These are phyloP conservation scores for Phalacrocorax brasilianus DNA, from an alignment of 2,113 vertebrate genomes.

Conservation along the genomic window DNA sequence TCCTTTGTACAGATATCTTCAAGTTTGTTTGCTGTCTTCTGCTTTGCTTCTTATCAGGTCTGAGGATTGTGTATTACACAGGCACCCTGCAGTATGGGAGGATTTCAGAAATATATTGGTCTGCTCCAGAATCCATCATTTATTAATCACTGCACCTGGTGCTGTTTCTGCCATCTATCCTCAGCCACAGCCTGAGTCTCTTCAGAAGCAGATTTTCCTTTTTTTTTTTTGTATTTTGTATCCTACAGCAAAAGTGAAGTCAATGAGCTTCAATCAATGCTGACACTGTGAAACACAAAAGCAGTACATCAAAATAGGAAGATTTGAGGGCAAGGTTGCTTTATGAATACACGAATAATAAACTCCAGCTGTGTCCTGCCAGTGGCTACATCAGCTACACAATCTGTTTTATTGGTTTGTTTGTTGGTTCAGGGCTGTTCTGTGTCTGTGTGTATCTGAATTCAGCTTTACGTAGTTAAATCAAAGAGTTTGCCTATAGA, in stretches of 20 bases:
- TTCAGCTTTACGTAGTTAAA: not conserved
- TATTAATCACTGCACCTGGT: not conserved
- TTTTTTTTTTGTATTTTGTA: not conserved
- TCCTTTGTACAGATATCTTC: not conserved
- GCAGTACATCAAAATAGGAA: slow-evolving; percentile 1
- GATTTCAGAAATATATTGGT: not conserved
- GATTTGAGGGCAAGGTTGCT: slow-evolving; percentile 6
- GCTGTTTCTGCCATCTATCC: not conserved
- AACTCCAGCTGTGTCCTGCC: slow-evolving; percentile 38
- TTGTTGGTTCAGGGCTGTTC: not conserved
- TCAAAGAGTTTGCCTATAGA: not conserved
- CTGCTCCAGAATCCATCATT: not conserved
- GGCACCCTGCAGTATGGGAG: rapidly evolving
- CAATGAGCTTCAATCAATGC: slow-evolving; percentile 34
- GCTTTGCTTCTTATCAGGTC: not conserved
- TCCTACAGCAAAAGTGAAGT: slow-evolving; percentile 2
- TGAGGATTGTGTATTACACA: not conserved
- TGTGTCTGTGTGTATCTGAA: not conserved
- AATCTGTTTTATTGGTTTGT: not conserved
- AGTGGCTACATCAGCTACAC: slow-evolving; percentile 14
- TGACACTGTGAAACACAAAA: not conserved
- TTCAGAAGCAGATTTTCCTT: not conserved
- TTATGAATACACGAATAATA: slow-evolving; percentile 29
- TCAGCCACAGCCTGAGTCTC: not conserved
- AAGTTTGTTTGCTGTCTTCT: not conserved